Conservation (phyloP, 2,797 vertebrate species). For the Propithecus deckenii region DNA sequence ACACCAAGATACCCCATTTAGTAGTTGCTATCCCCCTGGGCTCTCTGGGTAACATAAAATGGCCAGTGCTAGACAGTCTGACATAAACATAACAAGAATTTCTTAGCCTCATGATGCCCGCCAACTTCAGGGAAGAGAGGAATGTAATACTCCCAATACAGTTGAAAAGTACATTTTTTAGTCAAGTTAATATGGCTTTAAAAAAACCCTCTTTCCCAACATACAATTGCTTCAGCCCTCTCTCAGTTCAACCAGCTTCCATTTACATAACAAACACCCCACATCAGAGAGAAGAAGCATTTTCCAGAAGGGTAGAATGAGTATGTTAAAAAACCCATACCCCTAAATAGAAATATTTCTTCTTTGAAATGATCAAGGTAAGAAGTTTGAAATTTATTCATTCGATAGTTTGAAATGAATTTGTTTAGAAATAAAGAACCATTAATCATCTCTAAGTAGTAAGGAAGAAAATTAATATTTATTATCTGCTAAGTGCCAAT, state of each 20-base stretch:
- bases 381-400: neutral
- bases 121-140: neutral
- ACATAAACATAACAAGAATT: neutral
- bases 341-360: neutral
- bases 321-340: neutral
- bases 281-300: neutral
- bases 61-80: accelerated
- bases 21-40: neutral
- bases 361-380: neutral
- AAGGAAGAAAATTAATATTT: neutral
- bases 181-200: neutral
- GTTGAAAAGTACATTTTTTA: neutral
- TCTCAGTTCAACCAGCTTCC: neutral
- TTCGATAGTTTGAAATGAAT: neutral
- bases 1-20: neutral
- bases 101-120: neutral
- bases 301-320: neutral
- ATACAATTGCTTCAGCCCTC: neutral
- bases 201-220: neutral
- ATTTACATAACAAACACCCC: neutral
- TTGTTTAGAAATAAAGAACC: neutral
- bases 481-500: neutral
- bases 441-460: neutral
- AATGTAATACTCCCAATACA: neutral
- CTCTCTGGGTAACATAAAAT: neutral